Percentiles rank a stretch among this genome's conserved stretches.
Conservation (phyloP, 2,797 vertebrate genomes). For the Anniella stebbinsi region DNA sequence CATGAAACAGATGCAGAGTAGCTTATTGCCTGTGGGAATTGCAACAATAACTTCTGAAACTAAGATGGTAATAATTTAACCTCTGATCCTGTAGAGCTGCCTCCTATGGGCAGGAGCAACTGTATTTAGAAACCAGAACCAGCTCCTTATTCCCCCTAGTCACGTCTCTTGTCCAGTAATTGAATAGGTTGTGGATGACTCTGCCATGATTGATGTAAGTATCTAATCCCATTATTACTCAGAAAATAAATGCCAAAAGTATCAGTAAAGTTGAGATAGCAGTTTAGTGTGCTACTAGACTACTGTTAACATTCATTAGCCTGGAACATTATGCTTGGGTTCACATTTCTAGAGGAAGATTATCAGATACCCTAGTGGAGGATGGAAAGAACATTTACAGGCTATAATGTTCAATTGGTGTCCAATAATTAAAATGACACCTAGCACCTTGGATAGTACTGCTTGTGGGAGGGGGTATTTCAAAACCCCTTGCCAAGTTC, state of each 20-base stretch:
- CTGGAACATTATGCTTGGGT: neutral
- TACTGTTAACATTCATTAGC: neutral
- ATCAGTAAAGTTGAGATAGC: neutral
- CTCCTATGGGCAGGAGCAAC: neutral
- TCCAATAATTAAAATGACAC: neutral
- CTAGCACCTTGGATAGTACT: neutral
- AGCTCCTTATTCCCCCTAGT: neutral
- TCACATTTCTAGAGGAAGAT: neutral
- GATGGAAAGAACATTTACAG: neutral
- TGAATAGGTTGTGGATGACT: neutral
- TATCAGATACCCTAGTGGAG: neutral
- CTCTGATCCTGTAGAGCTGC: neutral
- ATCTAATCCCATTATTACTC: neutral
- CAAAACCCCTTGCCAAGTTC: neutral
- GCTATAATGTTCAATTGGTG: neutral
- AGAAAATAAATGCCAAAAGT: neutral
- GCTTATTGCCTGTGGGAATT: neutral
- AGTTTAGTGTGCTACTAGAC: neutral
- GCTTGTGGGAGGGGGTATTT: too few relatives aligned
- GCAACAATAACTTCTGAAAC: neutral
- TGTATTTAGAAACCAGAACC: neutral
- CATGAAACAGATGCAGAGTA: neutral
- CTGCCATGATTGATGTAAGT: neutral
- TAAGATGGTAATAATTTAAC: neutral
- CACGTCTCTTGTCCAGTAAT: neutral